Evolutionary conservation across 2,888 invertebrate genomes (phyloP).

Genomic region (Mythimna albipuncta): DNA sequence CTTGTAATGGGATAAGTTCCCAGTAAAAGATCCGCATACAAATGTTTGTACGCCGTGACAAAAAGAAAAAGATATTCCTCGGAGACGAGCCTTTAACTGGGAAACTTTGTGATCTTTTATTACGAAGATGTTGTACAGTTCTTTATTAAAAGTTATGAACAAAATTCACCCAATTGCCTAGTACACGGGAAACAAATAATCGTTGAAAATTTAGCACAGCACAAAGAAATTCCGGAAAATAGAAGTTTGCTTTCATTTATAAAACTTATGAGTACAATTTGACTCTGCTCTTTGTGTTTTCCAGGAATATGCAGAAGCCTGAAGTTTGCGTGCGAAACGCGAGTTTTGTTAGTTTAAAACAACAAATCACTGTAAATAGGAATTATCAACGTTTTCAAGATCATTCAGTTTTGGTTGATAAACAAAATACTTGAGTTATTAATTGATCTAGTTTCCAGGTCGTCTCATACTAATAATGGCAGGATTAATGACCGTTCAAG

Average conservation of each 20-base stretch:
- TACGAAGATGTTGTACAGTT: conserved; percentile 35
- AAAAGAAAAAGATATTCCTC: conserved; percentile 47
- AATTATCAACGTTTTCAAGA: neutral
- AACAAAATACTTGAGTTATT: conserved; percentile 2
- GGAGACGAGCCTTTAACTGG: conserved; percentile 36
- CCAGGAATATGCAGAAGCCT: conserved; percentile 1
- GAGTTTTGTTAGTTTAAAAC: neutral
- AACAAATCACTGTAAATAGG: neutral
- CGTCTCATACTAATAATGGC: conserved; percentile 3
- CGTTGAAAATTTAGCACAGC: neutral
- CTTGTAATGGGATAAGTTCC: conserved; percentile 77
- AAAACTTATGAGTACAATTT: conserved; percentile 8
- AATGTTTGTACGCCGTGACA: conserved; percentile 63
- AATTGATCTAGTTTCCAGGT: neutral
- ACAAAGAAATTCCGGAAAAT: conserved; percentile 2
- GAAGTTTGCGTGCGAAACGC: neutral
- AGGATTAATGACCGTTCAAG: conserved; percentile 24
- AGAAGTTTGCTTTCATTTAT: conserved; percentile 8
- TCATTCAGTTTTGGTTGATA: too few species aligned
- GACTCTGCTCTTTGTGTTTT: conserved; percentile 10
- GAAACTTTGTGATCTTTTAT: conserved; percentile 52
- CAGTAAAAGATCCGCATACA: conserved; percentile 69
- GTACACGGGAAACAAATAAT: conserved; percentile 17
- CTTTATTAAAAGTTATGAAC: conserved; percentile 44
- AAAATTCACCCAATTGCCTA: conserved; percentile 18